A percentile compares a stretch with the other conserved stretches of the same genome.
phyloP scores from a whole-genome alignment of 2,797 vertebrate genomes.

The Choloepus didactylus region DNA sequence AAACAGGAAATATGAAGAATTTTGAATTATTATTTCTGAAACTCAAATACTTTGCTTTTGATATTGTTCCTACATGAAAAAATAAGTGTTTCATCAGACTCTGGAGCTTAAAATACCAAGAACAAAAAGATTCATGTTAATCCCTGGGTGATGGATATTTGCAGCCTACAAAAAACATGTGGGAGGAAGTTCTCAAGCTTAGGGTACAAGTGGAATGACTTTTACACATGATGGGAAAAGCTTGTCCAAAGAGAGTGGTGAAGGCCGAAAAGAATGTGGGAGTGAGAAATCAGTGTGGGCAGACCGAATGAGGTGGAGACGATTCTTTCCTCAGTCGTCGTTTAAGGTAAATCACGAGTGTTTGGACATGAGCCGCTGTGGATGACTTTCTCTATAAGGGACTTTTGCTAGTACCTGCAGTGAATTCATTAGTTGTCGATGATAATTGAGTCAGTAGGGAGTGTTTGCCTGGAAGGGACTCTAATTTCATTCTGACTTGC shows the following conservation, averaged over 20 bases:
- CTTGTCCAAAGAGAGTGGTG: constrained; percentile 52
- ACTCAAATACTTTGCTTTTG: constrained; percentile 31
- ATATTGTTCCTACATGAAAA: constrained; percentile 56
- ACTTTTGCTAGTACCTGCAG: constrained; percentile 38
- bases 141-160: constrained; percentile 70
- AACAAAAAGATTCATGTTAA: constrained; percentile 54
- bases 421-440: constrained; percentile 71
- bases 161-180: constrained; percentile 47
- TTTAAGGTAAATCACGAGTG: constrained; percentile 43
- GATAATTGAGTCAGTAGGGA: constrained; percentile 70
- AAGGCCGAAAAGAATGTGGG: constrained; percentile 3
- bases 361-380: constrained; percentile 21
- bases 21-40: constrained; percentile 55
- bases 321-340: constrained; percentile 33
- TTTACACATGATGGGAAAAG: constrained; percentile 64
- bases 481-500: constrained; percentile 64
- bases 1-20: constrained; percentile 31
- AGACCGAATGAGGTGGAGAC: constrained; percentile 48
- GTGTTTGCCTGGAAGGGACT: constrained; percentile 60
- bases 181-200: constrained; percentile 59
- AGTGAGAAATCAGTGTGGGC: constrained; percentile 30
- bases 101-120: constrained; percentile 58
- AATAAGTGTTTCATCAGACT: constrained; percentile 51
- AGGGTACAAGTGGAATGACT: constrained; percentile 34
- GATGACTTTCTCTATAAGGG: constrained; percentile 32